A percentile compares a stretch with the other conserved stretches of the same genome.
Conservation (phyloP, 2,888 invertebrate genomes). For the Tenthredo amoena region DNA sequence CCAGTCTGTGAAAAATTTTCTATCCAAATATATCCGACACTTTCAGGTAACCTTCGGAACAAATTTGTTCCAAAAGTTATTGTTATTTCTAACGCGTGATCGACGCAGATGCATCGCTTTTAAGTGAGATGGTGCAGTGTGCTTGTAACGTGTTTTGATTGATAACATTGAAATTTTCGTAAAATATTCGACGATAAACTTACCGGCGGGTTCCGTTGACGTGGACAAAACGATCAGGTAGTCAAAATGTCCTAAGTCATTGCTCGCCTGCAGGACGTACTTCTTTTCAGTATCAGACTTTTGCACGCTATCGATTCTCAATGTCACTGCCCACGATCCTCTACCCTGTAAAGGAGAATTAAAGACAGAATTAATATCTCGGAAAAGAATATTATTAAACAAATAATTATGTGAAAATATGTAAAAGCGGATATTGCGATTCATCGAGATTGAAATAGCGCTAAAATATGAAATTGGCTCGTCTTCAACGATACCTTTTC, state of each 20-base stretch:
- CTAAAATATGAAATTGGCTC: conserved; percentile 7
- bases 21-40: neutral
- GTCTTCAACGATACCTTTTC: conserved; percentile 16
- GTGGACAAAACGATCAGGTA: conserved; percentile 87
- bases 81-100: conserved; percentile 7
- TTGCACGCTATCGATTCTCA: conserved; percentile 84
- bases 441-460: conserved; percentile 62
- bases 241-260: conserved; percentile 84
- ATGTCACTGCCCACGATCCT: conserved; percentile 84
- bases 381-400: conserved; percentile 18
- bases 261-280: conserved; percentile 85
- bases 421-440: conserved; percentile 5
- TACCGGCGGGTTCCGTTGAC: conserved; percentile 81
- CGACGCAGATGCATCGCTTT: conserved; percentile 35
- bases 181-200: conserved; percentile 59
- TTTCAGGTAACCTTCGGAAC: neutral
- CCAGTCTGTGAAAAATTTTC: neutral
- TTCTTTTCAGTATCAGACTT: conserved; percentile 88
- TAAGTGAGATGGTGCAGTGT: conserved; percentile 46
- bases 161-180: conserved; percentile 52
- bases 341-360: conserved; percentile 79
- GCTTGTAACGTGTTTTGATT: conserved; percentile 50
- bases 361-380: conserved; percentile 34
- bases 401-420: neutral
- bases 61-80: neutral